These are phyloP conservation scores for Oreochromis aureus DNA, from an alignment of 2,113 vertebrate species.

Conservation along the genomic window DNA sequence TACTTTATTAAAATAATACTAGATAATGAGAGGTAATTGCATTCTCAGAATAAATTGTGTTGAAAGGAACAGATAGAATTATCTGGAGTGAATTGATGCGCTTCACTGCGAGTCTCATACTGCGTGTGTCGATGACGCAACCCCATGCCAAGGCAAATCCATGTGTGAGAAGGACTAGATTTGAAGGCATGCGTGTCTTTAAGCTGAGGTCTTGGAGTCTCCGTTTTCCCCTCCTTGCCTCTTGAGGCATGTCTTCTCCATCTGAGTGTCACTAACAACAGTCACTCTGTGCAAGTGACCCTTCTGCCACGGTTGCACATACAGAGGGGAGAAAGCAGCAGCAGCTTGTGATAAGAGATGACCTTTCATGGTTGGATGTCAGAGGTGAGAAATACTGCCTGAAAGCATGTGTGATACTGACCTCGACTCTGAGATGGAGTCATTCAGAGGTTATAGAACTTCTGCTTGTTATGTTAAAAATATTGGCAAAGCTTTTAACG, in stretches of 20 bases:
- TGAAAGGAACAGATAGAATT: neutral
- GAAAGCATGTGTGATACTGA: neutral
- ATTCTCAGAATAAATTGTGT: neutral
- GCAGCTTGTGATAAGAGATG: neutral
- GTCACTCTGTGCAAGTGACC: neutral
- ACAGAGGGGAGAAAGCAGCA: neutral
- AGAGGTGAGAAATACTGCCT: neutral
- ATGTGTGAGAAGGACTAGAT: neutral
- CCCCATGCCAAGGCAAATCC: neutral
- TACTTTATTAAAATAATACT: conserved; percentile 22
- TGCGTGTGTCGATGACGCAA: neutral
- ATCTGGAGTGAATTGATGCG: neutral
- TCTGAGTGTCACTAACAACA: neutral
- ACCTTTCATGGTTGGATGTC: neutral
- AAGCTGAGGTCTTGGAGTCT: neutral
- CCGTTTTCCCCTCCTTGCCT: neutral
- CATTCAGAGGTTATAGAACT: neutral
- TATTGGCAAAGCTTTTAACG: neutral
- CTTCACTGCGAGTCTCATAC: neutral
- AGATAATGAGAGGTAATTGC: conserved; percentile 18
- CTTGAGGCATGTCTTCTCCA: neutral
- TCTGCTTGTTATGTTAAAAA: neutral
- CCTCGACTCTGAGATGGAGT: neutral
- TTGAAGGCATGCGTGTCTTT: neutral
- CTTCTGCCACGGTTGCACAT: neutral